Percentiles rank a stretch among this genome's conserved stretches.
Conservation (phyloP, 2,113 vertebrate species). For the Gobio gobio region DNA sequence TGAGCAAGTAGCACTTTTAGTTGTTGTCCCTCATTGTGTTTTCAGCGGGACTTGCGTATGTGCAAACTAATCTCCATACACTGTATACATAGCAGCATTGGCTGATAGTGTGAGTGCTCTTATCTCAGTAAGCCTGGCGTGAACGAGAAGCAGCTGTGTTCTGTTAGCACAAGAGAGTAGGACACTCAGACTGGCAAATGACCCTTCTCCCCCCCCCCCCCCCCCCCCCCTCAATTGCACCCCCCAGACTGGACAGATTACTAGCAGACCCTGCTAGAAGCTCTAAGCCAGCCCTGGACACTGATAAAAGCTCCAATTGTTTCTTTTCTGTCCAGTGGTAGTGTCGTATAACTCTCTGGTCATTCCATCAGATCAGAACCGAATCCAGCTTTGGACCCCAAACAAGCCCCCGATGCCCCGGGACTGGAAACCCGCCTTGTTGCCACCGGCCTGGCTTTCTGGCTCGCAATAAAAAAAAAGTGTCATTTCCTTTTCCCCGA, state of each 20-base stretch:
- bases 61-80: slow-evolving; percentile 35
- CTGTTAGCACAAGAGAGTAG: slow-evolving; percentile 42
- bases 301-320: neutral
- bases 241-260: slow-evolving; percentile 17
- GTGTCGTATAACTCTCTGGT: neutral
- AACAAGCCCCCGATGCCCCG: neutral
- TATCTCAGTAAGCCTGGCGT: slow-evolving; percentile 37
- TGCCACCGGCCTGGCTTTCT: neutral
- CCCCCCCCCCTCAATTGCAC: neutral
- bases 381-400: neutral
- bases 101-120: slow-evolving; percentile 42
- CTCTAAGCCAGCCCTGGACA: slow-evolving; percentile 8
- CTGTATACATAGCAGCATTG: slow-evolving; percentile 29
- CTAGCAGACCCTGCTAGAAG: slow-evolving; percentile 32
- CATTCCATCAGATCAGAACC: neutral
- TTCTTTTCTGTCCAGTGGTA: slow-evolving; percentile 15
- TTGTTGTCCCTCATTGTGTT: slow-evolving; percentile 28
- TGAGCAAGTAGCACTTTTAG: slow-evolving; percentile 1
- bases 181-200: slow-evolving; percentile 3
- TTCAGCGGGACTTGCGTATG: slow-evolving; percentile 17
- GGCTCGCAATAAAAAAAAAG: neutral
- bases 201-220: neutral
- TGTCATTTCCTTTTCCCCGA: slow-evolving; percentile 7
- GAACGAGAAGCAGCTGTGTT: slow-evolving; percentile 51
- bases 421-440: neutral